Evolutionary conservation across 2,113 vertebrate species (phyloP).

Genomic region (Mormyrus iriodes): DNA sequence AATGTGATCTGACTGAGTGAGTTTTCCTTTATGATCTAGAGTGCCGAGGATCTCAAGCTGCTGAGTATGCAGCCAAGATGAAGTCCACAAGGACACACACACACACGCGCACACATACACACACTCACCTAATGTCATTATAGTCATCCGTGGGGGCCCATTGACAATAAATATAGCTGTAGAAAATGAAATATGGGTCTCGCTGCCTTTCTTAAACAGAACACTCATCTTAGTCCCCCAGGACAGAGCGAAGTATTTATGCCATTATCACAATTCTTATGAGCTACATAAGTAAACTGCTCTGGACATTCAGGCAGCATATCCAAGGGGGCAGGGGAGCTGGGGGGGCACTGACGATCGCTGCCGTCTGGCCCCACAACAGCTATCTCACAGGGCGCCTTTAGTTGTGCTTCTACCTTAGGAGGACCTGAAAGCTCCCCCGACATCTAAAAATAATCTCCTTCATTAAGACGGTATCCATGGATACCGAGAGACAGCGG

Average conservation of each 20-base stretch:
- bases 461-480: conserved; percentile 19
- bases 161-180: neutral
- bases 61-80: neutral
- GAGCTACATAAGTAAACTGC: neutral
- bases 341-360: neutral
- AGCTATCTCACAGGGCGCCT: neutral
- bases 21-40: neutral
- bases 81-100: neutral
- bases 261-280: neutral
- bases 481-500: neutral
- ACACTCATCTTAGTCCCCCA: neutral
- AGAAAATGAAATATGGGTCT: neutral
- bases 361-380: neutral
- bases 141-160: neutral
- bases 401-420: neutral
- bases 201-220: neutral
- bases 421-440: conserved; percentile 7
- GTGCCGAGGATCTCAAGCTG: neutral
- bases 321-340: neutral
- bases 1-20: neutral
- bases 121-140: neutral
- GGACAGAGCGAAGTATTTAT: neutral
- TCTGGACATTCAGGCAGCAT: neutral
- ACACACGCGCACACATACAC: neutral
- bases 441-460: conserved; percentile 8